Conservation (phyloP, 2,113 vertebrate species). For the Cynoglossus semilaevis region DNA sequence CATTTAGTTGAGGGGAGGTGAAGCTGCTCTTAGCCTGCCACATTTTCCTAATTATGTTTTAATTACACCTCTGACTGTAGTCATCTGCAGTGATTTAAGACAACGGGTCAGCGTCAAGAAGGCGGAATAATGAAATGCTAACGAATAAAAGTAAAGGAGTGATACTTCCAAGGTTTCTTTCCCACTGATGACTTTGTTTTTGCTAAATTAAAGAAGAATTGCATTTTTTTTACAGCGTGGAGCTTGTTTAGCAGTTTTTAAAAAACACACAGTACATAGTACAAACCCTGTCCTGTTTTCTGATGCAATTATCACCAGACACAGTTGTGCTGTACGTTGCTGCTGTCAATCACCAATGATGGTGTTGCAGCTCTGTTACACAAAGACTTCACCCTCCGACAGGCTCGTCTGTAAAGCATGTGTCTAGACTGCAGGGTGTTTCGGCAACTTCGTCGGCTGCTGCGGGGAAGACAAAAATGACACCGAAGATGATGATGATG, state of each 20-base stretch:
- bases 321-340: neutral
- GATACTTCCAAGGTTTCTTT: conserved; percentile 11
- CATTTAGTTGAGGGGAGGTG: conserved; percentile 74
- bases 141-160: conserved; percentile 41
- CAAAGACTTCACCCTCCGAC: neutral
- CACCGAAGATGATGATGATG: conserved; percentile 8
- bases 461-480: conserved; percentile 12
- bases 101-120: conserved; percentile 79
- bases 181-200: neutral
- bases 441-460: conserved; percentile 18
- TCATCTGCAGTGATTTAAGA: conserved; percentile 83
- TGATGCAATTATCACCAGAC: neutral
- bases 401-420: conserved; percentile 1
- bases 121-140: conserved; percentile 74
- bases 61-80: conserved; percentile 83
- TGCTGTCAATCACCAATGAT: neutral
- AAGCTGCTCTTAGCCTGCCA: conserved; percentile 77
- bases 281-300: neutral
- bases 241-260: no score
- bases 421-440: conserved; percentile 3
- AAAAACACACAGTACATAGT: no score
- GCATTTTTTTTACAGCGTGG: no score
- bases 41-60: conserved; percentile 84
- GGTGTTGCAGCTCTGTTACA: conserved; percentile 1
- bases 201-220: no score